Percentiles rank a stretch among this genome's conserved stretches.
Conservation (phyloP, 2,888 invertebrate genomes). For the Ferrisia virgata region DNA sequence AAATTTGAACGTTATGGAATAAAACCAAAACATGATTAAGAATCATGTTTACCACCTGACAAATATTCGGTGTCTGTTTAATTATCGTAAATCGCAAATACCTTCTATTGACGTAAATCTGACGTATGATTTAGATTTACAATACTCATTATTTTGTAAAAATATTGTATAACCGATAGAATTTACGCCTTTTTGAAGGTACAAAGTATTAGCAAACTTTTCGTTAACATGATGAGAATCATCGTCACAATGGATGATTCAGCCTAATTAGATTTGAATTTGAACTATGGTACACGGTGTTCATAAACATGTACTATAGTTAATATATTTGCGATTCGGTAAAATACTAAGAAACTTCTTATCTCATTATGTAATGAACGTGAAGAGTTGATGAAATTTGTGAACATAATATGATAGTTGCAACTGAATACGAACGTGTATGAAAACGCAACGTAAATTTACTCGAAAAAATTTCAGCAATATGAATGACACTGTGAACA, state of each 20-base stretch:
- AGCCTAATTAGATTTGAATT: neutral
- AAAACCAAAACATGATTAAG: neutral
- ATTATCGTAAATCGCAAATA: conserved; percentile 1
- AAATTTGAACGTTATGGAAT: neutral
- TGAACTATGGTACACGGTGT: neutral
- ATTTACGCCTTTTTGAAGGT: neutral
- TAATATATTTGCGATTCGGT: too few relatives aligned
- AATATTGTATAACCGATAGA: neutral
- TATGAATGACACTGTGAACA: neutral
- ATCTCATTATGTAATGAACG: too few relatives aligned
- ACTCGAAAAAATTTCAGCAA: neutral
- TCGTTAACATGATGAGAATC: neutral
- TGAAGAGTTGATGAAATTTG: neutral
- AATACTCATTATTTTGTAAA: neutral
- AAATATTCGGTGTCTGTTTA: neutral
- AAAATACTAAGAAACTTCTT: too few relatives aligned
- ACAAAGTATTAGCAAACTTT: neutral
- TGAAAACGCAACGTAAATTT: neutral
- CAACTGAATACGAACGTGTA: neutral
- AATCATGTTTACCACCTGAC: neutral
- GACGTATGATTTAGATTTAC: neutral
- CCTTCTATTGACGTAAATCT: neutral
- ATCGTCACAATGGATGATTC: neutral
- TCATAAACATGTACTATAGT: too few relatives aligned
- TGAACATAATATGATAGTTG: neutral